These are phyloP conservation scores for Smittia aterrima DNA, from an alignment of 2,888 invertebrate species.

Conservation along the genomic window DNA sequence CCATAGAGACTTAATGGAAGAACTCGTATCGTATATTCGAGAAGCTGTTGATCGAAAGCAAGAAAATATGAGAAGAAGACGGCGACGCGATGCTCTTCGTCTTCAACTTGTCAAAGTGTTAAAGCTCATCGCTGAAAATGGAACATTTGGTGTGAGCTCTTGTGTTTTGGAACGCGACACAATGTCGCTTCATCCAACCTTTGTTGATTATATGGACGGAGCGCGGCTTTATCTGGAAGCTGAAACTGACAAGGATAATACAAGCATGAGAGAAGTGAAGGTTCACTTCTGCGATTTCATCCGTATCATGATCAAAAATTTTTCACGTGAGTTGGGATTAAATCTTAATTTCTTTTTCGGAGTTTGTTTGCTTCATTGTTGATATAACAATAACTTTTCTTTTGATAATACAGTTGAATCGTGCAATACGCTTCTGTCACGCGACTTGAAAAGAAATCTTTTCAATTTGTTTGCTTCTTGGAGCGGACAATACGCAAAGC, in stretches of 20 bases:
- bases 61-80: conserved; percentile 89
- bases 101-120: conserved; percentile 88
- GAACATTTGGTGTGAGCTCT: conserved; percentile 81
- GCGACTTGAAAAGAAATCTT: conserved; percentile 80
- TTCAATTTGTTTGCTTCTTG: conserved; percentile 92
- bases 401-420: conserved; percentile 70
- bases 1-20: conserved; percentile 92
- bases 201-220: conserved; percentile 94
- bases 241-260: conserved; percentile 91
- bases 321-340: conserved; percentile 68
- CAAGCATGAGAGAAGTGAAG: conserved; percentile 83
- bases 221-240: conserved; percentile 86
- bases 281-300: conserved; percentile 93
- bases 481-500: conserved; percentile 84
- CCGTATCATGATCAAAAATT: conserved; percentile 88
- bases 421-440: conserved; percentile 78
- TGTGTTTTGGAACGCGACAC: conserved; percentile 81
- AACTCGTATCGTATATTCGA: conserved; percentile 83
- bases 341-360: not conserved
- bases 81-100: conserved; percentile 87
- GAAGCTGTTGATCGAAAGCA: conserved; percentile 97
- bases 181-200: conserved; percentile 78
- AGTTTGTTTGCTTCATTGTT: not conserved
- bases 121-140: conserved; percentile 87
- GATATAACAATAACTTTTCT: conserved; percentile 16